Conservation (phyloP, 2,888 invertebrate genomes). For the Mycalesis mineus region DNA sequence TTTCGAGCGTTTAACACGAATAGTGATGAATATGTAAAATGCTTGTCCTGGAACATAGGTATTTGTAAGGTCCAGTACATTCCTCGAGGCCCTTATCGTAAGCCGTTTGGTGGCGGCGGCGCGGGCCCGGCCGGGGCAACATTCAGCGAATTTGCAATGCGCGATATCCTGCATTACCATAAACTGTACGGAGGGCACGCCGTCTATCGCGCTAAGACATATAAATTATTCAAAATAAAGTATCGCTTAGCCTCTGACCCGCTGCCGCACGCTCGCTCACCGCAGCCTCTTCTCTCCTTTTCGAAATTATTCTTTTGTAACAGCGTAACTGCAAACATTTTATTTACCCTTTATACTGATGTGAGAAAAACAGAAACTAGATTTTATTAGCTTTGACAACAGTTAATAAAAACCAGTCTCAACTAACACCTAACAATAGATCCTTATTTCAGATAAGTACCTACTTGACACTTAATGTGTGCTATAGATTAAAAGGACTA, state of each 20-base stretch:
- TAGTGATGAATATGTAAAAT: constrained; percentile 38
- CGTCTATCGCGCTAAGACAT: constrained; percentile 75
- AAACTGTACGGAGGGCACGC: constrained; percentile 76
- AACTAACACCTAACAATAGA: too few species aligned
- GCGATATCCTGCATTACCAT: constrained; percentile 76
- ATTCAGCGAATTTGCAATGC: constrained; percentile 77
- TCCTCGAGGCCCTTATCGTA: constrained; percentile 60
- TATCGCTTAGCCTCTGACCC: constrained; percentile 76
- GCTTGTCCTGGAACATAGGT: constrained; percentile 50
- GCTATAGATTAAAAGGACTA: too few species aligned
- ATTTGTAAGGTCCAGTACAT: constrained; percentile 54
- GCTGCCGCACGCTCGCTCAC: constrained; percentile 39
- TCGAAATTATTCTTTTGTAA: constrained; percentile 20
- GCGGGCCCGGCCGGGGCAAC: constrained; percentile 37
- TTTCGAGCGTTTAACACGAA: too few species aligned
- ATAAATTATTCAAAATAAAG: constrained; percentile 80
- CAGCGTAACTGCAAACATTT: background rate
- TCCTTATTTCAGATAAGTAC: too few species aligned
- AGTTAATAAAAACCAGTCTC: too few species aligned
- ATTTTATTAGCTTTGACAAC: too few species aligned
- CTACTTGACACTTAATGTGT: too few species aligned
- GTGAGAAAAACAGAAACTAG: too few species aligned
- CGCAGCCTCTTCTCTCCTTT: constrained; percentile 28
- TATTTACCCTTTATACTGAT: too few species aligned
- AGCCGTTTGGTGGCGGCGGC: constrained; percentile 52